phyloP scores from a whole-genome alignment of 1,140 invertebrate species.

The Piezodorus guildinii region DNA sequence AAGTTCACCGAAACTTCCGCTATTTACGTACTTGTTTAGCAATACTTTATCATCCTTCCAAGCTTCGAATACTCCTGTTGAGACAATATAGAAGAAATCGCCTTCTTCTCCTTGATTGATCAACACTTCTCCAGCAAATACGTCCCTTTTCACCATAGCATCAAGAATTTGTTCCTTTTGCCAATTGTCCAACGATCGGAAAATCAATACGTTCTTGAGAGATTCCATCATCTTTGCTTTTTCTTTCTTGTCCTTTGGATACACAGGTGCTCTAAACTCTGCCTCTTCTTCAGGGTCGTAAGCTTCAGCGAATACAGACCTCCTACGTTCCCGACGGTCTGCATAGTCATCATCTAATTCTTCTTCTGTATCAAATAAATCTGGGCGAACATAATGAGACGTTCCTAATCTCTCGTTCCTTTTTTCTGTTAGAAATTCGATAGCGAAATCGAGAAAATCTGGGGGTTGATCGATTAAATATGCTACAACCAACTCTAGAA shows the following conservation, averaged over 20 bases:
- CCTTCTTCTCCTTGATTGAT: conserved; percentile 16
- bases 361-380: too few species aligned
- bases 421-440: too few species aligned
- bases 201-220: conserved; percentile 2
- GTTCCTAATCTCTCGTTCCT: too few species aligned
- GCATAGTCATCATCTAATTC: too few species aligned
- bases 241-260: conserved; percentile 13
- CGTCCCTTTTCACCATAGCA: conserved; percentile 5
- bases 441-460: too few species aligned
- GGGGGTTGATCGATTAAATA: too few species aligned
- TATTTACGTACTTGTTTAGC: conserved; percentile 60
- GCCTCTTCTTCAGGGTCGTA: neutral
- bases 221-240: neutral
- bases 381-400: too few species aligned
- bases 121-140: conserved; percentile 9
- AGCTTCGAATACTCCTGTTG: conserved; percentile 12
- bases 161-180: conserved; percentile 11
- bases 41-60: neutral
- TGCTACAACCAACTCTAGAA: too few species aligned
- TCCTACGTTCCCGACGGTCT: neutral
- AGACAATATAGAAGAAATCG: conserved; percentile 14
- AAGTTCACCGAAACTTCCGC: conserved; percentile 89
- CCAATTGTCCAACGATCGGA: neutral
- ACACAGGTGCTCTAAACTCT: neutral
- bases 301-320: neutral